Conservation (phyloP, 2,888 invertebrate genomes). For the Ariolimax columbianus region DNA sequence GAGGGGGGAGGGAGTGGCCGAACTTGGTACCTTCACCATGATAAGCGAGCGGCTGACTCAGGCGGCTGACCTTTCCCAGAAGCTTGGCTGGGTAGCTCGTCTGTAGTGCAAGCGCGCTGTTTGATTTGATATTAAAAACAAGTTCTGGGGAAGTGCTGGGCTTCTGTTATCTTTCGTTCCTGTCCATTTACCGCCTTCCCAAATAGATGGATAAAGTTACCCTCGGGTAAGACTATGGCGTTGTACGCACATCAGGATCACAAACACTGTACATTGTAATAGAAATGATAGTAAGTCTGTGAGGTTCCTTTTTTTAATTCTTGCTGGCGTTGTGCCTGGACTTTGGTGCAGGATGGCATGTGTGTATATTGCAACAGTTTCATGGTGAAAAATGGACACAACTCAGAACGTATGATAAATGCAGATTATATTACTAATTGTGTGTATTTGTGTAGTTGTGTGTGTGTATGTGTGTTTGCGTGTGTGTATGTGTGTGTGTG, state of each 20-base stretch:
- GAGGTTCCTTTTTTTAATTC: no score
- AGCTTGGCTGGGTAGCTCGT: neutral
- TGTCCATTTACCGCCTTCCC: neutral
- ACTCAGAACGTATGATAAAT: no score
- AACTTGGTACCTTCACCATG: neutral
- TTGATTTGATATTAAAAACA: slow-evolving; percentile 19
- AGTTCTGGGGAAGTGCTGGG: neutral
- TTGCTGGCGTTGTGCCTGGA: no score
- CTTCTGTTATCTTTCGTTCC: slow-evolving; percentile 8
- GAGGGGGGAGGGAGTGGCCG: slow-evolving; percentile 2
- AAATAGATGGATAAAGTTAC: slow-evolving; percentile 1
- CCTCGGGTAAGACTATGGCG: neutral
- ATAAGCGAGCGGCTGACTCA: no score
- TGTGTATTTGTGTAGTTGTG: no score
- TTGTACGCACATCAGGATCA: neutral
- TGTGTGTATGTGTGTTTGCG: no score
- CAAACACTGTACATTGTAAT: neutral
- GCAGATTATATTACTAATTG: no score
- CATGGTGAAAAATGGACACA: no score
- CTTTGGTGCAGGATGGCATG: no score
- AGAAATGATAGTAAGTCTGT: no score
- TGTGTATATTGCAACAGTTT: no score
- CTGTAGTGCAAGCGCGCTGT: neutral
- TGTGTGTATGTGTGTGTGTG: no score
- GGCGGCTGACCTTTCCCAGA: slow-evolving; percentile 5